A percentile compares a stretch with the other conserved stretches of the same genome.
These are phyloP conservation scores for Mayetiola destructor DNA, from an alignment of 2,888 invertebrate genomes.

Conservation along the genomic window DNA sequence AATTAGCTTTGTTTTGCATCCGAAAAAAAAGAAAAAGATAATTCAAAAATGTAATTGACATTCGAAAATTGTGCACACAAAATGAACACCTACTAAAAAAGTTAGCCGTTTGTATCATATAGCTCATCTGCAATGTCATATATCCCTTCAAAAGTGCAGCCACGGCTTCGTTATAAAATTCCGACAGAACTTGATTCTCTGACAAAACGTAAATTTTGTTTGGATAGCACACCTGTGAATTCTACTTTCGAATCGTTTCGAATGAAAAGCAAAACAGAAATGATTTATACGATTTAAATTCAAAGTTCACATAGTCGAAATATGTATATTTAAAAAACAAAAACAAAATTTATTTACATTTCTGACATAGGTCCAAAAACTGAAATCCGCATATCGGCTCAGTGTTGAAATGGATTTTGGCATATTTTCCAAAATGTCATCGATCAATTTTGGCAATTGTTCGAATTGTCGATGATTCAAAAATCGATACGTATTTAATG, in stretches of 20 bases:
- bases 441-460: background rate
- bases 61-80: background rate
- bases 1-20: too few species aligned
- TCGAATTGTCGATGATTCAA: background rate
- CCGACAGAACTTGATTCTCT: background rate
- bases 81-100: background rate
- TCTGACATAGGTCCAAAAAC: background rate
- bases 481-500: background rate
- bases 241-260: background rate
- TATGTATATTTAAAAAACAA: background rate
- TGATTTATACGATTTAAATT: too few species aligned
- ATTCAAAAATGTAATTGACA: background rate
- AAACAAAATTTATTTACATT: background rate
- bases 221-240: background rate
- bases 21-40: background rate
- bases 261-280: too few species aligned
- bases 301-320: too few species aligned
- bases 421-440: background rate
- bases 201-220: background rate
- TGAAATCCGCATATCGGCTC: background rate
- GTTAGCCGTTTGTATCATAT: background rate
- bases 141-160: background rate
- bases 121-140: background rate
- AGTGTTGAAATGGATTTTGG: background rate
- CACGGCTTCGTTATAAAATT: background rate